Conservation (phyloP, 2,797 vertebrate species). For the Scolopax bukidnonensis region DNA sequence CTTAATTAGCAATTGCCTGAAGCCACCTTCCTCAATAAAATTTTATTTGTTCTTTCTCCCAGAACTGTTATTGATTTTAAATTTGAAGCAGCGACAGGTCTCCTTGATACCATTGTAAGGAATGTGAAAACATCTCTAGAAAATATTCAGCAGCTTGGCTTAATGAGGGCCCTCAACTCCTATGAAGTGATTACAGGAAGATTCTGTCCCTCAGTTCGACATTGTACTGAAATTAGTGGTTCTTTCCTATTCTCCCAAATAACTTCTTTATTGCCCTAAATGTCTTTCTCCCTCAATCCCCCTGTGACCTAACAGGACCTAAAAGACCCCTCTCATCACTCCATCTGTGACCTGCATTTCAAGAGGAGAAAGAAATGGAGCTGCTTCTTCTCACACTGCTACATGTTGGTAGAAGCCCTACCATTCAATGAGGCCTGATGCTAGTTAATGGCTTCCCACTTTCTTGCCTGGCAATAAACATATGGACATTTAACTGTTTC, state of each 20-base stretch:
- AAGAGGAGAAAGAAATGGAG: background rate
- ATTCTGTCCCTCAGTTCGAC: background rate
- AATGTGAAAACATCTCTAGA: background rate
- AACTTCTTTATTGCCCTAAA: background rate
- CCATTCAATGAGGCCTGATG: background rate
- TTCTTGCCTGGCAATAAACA: background rate
- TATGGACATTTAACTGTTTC: background rate
- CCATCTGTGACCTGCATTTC: rapidly evolving
- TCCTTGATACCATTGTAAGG: background rate
- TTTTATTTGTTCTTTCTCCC: background rate
- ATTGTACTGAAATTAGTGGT: background rate
- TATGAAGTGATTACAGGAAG: background rate
- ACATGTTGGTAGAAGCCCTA: background rate
- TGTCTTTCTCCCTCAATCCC: rapidly evolving
- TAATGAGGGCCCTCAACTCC: background rate
- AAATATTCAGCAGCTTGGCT: background rate
- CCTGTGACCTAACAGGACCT: background rate
- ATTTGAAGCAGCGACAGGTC: background rate
- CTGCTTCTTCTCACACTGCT: background rate
- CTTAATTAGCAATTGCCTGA: slow-evolving; percentile 2
- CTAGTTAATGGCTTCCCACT: background rate
- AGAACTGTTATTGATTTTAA: background rate
- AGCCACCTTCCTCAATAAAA: background rate
- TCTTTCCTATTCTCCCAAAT: background rate
- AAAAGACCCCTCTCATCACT: background rate